Evolutionary conservation across 2,888 invertebrate species (phyloP).

Genomic region (Villa cingulata): DNA sequence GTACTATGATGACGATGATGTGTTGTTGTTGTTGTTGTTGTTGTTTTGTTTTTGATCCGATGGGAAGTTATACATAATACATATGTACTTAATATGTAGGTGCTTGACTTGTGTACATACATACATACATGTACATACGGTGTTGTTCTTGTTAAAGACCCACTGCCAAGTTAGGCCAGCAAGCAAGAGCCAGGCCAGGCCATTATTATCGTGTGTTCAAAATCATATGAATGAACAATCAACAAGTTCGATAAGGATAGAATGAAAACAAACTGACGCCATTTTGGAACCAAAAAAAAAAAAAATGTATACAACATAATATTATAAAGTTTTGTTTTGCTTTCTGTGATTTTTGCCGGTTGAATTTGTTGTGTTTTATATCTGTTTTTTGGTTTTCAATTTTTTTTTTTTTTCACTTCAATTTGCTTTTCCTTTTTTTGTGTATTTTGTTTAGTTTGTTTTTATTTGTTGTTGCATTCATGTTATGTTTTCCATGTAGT

Average conservation of each 20-base stretch:
- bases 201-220: background rate
- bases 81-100: too few relatives aligned
- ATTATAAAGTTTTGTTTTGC: conserved; percentile 6
- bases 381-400: background rate
- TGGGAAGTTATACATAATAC: too few relatives aligned
- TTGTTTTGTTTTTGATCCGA: too few relatives aligned
- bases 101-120: too few relatives aligned
- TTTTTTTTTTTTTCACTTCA: background rate
- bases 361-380: background rate
- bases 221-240: background rate
- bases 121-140: too few relatives aligned
- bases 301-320: too few relatives aligned
- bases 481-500: background rate
- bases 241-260: conserved; percentile 1
- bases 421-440: background rate
- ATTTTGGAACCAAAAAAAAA: too few relatives aligned
- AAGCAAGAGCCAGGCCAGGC: too few relatives aligned
- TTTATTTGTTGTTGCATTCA: too few relatives aligned
- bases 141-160: background rate
- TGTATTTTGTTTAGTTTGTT: background rate
- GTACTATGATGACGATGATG: background rate
- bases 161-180: background rate
- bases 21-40: too few relatives aligned
- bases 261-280: conserved; percentile 7
- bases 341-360: background rate